A percentile compares a stretch with the other conserved stretches of the same genome.
These are phyloP conservation scores for Numenius phaeopus DNA, from an alignment of 2,797 vertebrate species.

Conservation along the genomic window DNA sequence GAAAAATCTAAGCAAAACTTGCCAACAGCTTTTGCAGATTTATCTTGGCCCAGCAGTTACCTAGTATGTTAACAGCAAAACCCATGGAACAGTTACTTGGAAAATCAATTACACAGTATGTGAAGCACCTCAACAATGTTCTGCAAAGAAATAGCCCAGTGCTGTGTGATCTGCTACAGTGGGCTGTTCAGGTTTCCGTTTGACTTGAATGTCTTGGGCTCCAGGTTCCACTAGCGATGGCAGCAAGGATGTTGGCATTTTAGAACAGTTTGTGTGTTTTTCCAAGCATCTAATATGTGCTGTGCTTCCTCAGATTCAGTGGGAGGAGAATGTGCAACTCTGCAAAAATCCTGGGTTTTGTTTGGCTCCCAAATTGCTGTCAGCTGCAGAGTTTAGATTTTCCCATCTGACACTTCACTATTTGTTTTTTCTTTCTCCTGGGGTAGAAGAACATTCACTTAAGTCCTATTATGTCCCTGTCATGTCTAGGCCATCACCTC, in stretches of 20 bases:
- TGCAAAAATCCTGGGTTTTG: conserved; percentile 62
- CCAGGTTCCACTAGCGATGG: neutral
- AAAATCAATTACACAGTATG: conserved; percentile 63
- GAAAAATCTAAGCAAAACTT: conserved; percentile 13
- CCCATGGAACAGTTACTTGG: conserved; percentile 59
- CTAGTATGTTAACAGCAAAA: conserved; percentile 34
- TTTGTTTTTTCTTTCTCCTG: conserved; percentile 65
- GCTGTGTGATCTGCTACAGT: neutral
- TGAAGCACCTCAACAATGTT: conserved; percentile 35
- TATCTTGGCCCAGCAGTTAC: conserved; percentile 59
- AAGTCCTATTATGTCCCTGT: conserved; percentile 23
- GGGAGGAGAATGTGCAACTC: conserved; percentile 70
- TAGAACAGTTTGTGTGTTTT: conserved; percentile 17
- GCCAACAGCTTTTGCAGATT: conserved; percentile 60
- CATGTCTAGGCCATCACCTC: neutral
- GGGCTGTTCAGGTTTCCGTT: conserved; percentile 29
- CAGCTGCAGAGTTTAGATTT: conserved; percentile 57
- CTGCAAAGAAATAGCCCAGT: neutral
- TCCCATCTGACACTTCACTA: conserved; percentile 47
- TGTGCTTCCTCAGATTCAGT: conserved; percentile 50
- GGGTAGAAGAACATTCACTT: conserved; percentile 16
- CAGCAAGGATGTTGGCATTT: conserved; percentile 7
- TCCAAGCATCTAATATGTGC: conserved; percentile 37
- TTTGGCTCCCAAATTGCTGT: conserved; percentile 65
- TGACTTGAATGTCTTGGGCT: neutral